Conservation (phyloP, 2,113 vertebrate genomes). For the Eudorcas thomsonii region DNA sequence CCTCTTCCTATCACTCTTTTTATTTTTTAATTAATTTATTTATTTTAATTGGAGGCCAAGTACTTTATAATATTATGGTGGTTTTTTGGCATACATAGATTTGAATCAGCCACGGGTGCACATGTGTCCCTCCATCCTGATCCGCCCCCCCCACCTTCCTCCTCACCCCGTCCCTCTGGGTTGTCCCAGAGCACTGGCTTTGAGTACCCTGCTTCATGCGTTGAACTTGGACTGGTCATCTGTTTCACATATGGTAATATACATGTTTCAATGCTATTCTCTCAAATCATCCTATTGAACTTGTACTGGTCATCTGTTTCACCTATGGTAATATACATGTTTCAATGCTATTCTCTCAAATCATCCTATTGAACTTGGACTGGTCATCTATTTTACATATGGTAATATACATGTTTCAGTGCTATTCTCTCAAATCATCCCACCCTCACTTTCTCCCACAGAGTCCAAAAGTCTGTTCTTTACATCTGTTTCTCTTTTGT, state of each 20-base stretch:
- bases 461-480: neutral
- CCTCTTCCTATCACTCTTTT: neutral
- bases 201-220: neutral
- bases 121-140: neutral
- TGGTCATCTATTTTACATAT: neutral
- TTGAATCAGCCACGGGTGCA: neutral
- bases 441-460: neutral
- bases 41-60: neutral
- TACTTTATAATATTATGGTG: neutral
- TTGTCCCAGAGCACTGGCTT: neutral
- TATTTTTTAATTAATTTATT: neutral
- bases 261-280: neutral
- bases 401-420: neutral
- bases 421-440: neutral
- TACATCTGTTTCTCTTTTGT: neutral
- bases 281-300: neutral
- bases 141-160: accelerated
- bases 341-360: neutral
- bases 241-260: neutral
- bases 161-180: neutral
- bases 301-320: neutral
- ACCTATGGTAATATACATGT: neutral
- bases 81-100: neutral
- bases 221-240: neutral
- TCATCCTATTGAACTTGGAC: no score